Evolutionary conservation across 2,888 invertebrate genomes (phyloP), one percentile per base, ranked within the genome.

Genomic region (Camptogramma bilineatum): DNA sequence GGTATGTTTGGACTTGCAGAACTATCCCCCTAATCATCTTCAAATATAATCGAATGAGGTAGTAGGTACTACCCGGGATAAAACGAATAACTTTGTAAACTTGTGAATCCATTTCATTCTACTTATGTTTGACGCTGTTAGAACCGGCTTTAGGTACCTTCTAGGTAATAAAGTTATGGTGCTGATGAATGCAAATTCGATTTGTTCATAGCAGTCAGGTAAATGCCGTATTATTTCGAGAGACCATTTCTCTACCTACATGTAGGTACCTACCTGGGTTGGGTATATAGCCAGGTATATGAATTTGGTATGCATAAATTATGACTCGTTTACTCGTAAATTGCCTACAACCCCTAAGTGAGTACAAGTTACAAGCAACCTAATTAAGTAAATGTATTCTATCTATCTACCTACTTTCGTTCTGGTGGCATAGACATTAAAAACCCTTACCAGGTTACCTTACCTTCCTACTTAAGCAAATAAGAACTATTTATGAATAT

Each of bases 171-270:
- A 65, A 67, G 67, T 67, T 62, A 70, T 65, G 58, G 53, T 52
- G 39, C 56, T 57, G 61, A 64, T 62, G 56, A 63, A 70, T 70
- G 67, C 63, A 70, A 70, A 70, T 70, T 70, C 61, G 47, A 50
- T 55, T 58, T 63, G 65, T 60, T 13, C 34, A 4, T 39, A 39
- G 4, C 13, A 13, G 34, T 13, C 13, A 39, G 34, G 34, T 34
- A 10, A 67, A 70, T 65, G 52, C 57, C 58, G 60, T 48, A 62
- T 57, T 62, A 64, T 60, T 61, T 61, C 52, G 58, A 54, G 64
- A 60, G 58, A 52, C 61, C 56, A 54, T 13, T 31, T 31, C 13
- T 13, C 0, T 13, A 39, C 13, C 24, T 24, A 24, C 24, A 31
- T 1, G 31, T 31, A 24, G 31, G 31, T 31, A 31, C 31, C 5